Evolutionary conservation across 2,888 invertebrate species (phyloP).

Genomic region (Resseliella maxima): DNA sequence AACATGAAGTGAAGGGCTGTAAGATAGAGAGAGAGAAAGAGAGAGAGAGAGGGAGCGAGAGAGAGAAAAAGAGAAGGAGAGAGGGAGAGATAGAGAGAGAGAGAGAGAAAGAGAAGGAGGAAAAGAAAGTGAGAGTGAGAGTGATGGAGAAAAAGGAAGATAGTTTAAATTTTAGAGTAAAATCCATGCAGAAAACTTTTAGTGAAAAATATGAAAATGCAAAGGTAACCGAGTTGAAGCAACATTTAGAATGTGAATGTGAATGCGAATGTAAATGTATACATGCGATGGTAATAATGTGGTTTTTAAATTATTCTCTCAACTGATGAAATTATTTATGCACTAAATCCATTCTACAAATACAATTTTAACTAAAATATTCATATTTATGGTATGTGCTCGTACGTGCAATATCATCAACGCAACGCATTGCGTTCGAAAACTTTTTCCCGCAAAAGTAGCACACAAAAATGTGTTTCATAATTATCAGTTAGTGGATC

Average conservation of each 20-base stretch:
- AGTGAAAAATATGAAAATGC: too few relatives aligned
- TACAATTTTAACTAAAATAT: neutral
- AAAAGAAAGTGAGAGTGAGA: too few relatives aligned
- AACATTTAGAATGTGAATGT: neutral
- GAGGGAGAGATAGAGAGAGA: too few relatives aligned
- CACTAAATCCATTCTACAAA: conserved; percentile 20
- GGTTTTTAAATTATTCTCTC: conserved; percentile 35
- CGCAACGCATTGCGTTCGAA: neutral
- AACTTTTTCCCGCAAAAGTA: neutral
- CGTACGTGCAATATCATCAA: neutral
- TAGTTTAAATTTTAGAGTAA: too few relatives aligned
- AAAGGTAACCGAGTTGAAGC: too few relatives aligned
- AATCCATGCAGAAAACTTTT: too few relatives aligned
- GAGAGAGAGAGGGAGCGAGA: too few relatives aligned
- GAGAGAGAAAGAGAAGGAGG: too few relatives aligned
- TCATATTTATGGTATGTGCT: neutral
- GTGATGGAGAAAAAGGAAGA: too few relatives aligned
- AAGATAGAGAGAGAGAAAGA: too few relatives aligned
- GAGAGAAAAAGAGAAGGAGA: too few relatives aligned
- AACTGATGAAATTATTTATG: conserved; percentile 44
- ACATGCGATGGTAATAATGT: conserved; percentile 5
- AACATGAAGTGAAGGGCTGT: too few relatives aligned
- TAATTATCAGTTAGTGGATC: neutral
- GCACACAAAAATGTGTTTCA: neutral
- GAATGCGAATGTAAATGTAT: neutral